Base-by-base conservation (phyloP, 2,113 vertebrate species). In the Marmota flaviventris region DNA sequence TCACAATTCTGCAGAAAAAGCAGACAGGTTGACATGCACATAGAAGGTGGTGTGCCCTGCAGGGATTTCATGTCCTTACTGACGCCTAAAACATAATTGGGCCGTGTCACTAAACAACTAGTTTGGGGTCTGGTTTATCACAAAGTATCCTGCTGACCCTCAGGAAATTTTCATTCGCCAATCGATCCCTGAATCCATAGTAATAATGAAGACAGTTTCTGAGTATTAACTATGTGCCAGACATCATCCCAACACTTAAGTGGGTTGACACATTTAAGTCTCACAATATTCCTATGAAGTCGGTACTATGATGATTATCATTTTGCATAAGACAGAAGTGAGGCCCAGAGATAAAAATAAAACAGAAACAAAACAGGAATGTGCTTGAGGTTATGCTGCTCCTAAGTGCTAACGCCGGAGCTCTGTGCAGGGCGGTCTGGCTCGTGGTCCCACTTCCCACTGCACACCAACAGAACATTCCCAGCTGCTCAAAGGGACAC, bases 21-120 rank as follows among this genome's bases (percentile, higher is more conserved):
- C 2, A 32, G 27, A 77, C 3, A 75, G 51, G 34, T 2, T 9
- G 4, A 24, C 39, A 48, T 3, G 0, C 12, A 13, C 0, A 17
- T 29, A 39, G 42, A 48, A 34, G 16, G 2, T 4, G 32, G 16
- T 10, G 13, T 0, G 1, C 24, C 3, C 2, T 18, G 32, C 25
- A 20, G 4, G 6, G 34, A 51, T 22, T 5, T 53, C 51, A 42
- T 0, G 0, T 72, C 4, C 39, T 67, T 45, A 61, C 39, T 48
- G 48, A 79, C 0, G 1, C 11, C 83, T 88, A 65, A 83, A 65
- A 85, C 70, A 73, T 79, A 65, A 58, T 6, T 63, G 1, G 11
- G 20, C 20, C 61, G 1, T 27, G 32, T 20, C 34, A 22, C 32
- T 17, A 34, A 83, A 61, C 22, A 24, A 58, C 39, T 20, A 25